A percentile compares a stretch with the other conserved stretches of the same genome.
These are phyloP conservation scores for Polydrusus cervinus DNA, from an alignment of 2,888 invertebrate species.

Conservation along the genomic window DNA sequence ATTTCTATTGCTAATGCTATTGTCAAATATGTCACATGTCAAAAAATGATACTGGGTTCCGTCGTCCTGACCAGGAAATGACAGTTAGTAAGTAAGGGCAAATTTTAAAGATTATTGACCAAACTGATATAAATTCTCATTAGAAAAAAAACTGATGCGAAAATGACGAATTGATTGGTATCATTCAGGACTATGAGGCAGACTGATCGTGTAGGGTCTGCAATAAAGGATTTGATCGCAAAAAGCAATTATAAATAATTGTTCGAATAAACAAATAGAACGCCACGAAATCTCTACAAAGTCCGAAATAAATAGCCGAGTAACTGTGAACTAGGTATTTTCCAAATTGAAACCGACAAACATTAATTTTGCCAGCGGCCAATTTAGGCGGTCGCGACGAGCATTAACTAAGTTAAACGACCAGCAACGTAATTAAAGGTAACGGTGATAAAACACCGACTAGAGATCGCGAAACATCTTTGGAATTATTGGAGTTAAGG, in stretches of 20 bases:
- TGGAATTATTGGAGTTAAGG: neutral
- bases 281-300: conserved; percentile 10
- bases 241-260: conserved; percentile 6
- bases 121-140: too few species aligned
- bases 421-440: conserved; percentile 38
- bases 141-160: too few species aligned
- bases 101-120: too few species aligned
- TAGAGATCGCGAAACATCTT: conserved; percentile 10
- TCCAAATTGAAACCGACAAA: conserved; percentile 37
- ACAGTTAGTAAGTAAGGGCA: too few species aligned
- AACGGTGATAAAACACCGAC: conserved; percentile 27
- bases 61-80: too few species aligned
- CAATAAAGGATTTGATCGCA: neutral
- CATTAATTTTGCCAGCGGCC: conserved; percentile 37
- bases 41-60: too few species aligned
- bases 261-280: conserved; percentile 5
- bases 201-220: too few species aligned
- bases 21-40: too few species aligned
- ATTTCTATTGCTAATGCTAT: too few species aligned
- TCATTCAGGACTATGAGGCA: too few species aligned
- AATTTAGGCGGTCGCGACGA: conserved; percentile 31
- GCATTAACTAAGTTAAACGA: conserved; percentile 39
- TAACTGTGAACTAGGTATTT: conserved; percentile 12
- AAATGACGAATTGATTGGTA: too few species aligned
- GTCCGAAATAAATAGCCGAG: conserved; percentile 28